These are phyloP conservation scores for Parus major DNA, from an alignment of 2,113 vertebrate species.

Conservation along the genomic window DNA sequence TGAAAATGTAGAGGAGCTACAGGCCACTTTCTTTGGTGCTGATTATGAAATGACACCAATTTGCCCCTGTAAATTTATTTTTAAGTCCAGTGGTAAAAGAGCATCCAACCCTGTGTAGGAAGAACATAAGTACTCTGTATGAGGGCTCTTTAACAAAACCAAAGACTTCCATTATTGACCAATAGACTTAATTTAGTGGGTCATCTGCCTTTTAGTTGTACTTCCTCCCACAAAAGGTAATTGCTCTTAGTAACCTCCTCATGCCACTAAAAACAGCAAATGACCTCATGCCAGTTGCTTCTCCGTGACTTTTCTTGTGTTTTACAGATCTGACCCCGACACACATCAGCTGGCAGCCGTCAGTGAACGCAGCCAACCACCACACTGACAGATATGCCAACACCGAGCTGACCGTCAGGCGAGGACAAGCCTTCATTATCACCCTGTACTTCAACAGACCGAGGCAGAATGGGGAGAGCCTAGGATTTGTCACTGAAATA, in stretches of 20 bases:
- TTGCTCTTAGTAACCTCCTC: neutral
- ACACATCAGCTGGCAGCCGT: conserved; percentile 69
- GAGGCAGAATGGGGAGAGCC: conserved; percentile 43
- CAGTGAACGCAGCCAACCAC: conserved; percentile 58
- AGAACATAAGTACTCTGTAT: neutral
- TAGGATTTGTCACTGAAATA: conserved; percentile 73
- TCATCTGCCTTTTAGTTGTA: neutral
- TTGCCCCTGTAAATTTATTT: neutral
- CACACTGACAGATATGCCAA: conserved; percentile 67
- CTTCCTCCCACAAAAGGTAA: neutral
- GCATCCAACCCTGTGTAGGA: neutral
- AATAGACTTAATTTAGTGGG: neutral
- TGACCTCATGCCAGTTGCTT: neutral
- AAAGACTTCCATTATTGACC: neutral
- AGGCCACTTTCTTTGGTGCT: neutral
- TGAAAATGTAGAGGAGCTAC: neutral
- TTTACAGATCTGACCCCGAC: conserved; percentile 57
- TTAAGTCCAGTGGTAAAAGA: neutral
- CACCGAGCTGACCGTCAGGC: conserved; percentile 61
- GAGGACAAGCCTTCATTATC: conserved; percentile 69
- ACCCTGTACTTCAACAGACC: conserved; percentile 63
- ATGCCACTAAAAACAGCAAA: neutral
- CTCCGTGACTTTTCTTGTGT: neutral
- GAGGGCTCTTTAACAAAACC: neutral
- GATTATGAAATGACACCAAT: neutral